phyloP scores from a whole-genome alignment of 2,113 vertebrate genomes.

The Antennarius striatus region DNA sequence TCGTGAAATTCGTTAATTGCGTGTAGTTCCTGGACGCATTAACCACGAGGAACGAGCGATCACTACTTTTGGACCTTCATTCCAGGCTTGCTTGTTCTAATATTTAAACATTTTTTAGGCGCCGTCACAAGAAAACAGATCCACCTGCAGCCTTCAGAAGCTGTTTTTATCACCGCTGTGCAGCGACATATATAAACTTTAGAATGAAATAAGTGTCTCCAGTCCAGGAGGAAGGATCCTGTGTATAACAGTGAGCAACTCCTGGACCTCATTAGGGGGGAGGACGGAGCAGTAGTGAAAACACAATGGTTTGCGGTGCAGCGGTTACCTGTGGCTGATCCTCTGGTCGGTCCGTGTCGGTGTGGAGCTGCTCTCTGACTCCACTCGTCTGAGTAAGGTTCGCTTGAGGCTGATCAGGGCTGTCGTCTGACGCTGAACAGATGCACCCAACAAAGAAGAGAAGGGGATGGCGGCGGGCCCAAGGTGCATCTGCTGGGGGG shows the following conservation, averaged over 20 bases:
- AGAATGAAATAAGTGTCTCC: constrained; percentile 32
- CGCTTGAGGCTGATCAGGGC: constrained; percentile 78
- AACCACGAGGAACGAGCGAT: too few relatives aligned
- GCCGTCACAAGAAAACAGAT: too few relatives aligned
- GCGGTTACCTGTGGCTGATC: constrained; percentile 55
- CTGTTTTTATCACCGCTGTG: too few relatives aligned
- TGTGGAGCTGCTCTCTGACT: constrained; percentile 56
- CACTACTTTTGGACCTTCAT: too few relatives aligned
- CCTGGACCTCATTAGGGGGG: constrained; percentile 64
- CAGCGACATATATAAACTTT: neutral
- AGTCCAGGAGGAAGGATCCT: constrained; percentile 22
- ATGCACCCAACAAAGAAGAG: constrained; percentile 76
- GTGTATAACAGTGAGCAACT: constrained; percentile 43
- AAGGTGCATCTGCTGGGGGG: constrained; percentile 76
- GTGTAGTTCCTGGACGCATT: too few relatives aligned
- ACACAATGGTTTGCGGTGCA: constrained; percentile 43
- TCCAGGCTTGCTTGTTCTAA: too few relatives aligned
- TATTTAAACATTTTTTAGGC: too few relatives aligned
- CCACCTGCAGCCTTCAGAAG: too few relatives aligned
- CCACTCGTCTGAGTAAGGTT: constrained; percentile 78
- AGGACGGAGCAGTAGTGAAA: constrained; percentile 45
- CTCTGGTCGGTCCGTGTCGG: constrained; percentile 52
- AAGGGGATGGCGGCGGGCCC: constrained; percentile 72
- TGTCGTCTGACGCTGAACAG: constrained; percentile 80
- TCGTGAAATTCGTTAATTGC: too few relatives aligned